A percentile compares a stretch with the other conserved stretches of the same genome.
phyloP scores from a whole-genome alignment of 2,113 vertebrate species.

The Antidorcas marsupialis region DNA sequence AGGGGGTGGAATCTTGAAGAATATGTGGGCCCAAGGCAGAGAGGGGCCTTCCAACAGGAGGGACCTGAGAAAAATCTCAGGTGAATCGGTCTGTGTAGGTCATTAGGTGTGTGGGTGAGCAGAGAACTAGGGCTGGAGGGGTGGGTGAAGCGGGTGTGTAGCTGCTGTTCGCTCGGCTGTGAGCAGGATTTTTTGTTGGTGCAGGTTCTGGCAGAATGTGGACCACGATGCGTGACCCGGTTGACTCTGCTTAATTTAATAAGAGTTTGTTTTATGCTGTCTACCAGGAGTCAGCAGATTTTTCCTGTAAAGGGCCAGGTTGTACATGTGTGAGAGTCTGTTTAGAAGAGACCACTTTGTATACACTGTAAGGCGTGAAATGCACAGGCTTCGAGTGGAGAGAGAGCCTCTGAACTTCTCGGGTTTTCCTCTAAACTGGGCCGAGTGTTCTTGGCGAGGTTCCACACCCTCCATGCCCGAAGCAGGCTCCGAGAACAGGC shows the following conservation, averaged over 20 bases:
- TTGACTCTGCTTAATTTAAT: not conserved
- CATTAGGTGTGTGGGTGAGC: rapidly evolving
- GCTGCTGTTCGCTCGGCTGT: rapidly evolving
- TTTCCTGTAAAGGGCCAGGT: not conserved
- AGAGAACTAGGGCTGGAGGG: not conserved
- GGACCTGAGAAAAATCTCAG: not conserved
- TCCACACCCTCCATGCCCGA: not conserved
- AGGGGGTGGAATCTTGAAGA: not conserved
- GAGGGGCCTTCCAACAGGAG: not conserved
- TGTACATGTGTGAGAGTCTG: not conserved
- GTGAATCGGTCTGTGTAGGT: not conserved
- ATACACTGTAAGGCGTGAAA: not conserved
- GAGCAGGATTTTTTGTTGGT: not conserved
- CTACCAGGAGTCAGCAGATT: not conserved
- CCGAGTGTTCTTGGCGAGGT: not conserved
- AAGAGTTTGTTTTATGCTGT: not conserved
- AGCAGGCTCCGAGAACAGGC: not conserved
- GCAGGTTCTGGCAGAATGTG: not conserved
- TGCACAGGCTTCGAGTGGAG: not conserved
- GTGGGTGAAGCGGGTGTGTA: rapidly evolving
- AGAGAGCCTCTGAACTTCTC: not conserved
- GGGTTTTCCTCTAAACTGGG: not conserved
- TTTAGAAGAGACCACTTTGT: not conserved
- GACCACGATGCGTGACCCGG: rapidly evolving
- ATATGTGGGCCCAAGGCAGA: rapidly evolving